Evolutionary conservation across 2,888 invertebrate genomes (phyloP).

Genomic region (Agriopis marginaria): DNA sequence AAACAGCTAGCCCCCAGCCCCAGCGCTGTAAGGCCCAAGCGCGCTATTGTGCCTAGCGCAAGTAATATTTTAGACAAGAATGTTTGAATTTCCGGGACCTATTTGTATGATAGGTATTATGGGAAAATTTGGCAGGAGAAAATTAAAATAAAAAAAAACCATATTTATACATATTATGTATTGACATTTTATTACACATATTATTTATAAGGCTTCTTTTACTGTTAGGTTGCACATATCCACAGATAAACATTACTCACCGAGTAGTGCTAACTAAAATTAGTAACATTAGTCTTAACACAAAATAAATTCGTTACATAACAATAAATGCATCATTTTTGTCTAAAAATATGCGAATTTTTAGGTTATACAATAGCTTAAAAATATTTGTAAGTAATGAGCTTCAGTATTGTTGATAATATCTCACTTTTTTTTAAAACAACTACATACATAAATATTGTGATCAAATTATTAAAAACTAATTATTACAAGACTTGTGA

Average conservation of each 20-base stretch:
- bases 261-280: slow-evolving; percentile 55
- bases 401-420: slow-evolving; percentile 26
- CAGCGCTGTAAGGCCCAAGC: no score
- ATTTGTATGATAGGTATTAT: not conserved
- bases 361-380: slow-evolving; percentile 25
- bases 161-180: not conserved
- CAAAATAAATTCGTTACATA: slow-evolving; percentile 81
- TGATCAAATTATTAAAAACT: not conserved
- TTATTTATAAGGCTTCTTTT: slow-evolving; percentile 61
- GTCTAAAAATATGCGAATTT: slow-evolving; percentile 50
- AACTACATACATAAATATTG: not conserved
- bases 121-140: not conserved
- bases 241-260: slow-evolving; percentile 57
- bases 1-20: no score
- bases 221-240: slow-evolving; percentile 57
- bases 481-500: not conserved
- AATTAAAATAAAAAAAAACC: not conserved
- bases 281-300: slow-evolving; percentile 53
- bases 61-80: no score
- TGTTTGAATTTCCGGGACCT: no score
- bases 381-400: slow-evolving; percentile 33
- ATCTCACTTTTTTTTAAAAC: slow-evolving; percentile 9
- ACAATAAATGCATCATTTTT: slow-evolving; percentile 77
- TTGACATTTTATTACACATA: slow-evolving; percentile 39
- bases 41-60: no score